Evolutionary conservation across 92 coral and sea anemone species (phyloP), one percentile per base, ranked within the genome.

Genomic region (Zoanthus sansibaricus): DNA sequence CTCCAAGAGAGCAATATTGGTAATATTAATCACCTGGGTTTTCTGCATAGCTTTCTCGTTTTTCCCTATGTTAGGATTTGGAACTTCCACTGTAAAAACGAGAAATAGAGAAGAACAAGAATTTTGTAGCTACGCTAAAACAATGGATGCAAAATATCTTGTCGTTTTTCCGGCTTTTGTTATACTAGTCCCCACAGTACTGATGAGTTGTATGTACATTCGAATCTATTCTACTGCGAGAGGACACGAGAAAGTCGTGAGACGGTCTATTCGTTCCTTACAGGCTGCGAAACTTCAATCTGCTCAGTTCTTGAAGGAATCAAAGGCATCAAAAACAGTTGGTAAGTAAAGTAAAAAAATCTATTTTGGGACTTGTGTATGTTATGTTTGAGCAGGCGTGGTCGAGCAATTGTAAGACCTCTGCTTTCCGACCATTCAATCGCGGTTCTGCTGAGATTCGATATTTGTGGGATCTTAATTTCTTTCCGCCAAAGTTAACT

Each of bases 41-140:
- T 46, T 82, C 42, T 89, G 88, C 37, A 1, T 87, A 10, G 7
- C 70, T 58, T 72, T 82, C 55, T 90, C 93, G n/a, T 87, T 90
- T 71, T 58, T 87, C 8, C 93, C 93, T 11, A 69, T 90, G 7
- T 51, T 87, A 2, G 88, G 77, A 49, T 46, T 90, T 16, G 74
- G 76, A 49, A 72, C 45, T 48, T 75, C 69, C 54, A 68, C 71
- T 17, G 82, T 69, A n/a, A 42, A 75, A 87, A 86, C 76, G 48
- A 82, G 90, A 48, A 71, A 47, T 37, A 33, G 68, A 6, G 30
- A 76, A 10, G 30, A 82, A 44, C 90, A 87, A 64, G 88, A 87
- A 15, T 75, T 87, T 16, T 90, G 93, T 49, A 75, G 93, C 25
- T 90, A 86, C 54, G 90, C 93, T 9, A 86, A 87, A 74, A 90